Conservation (phyloP, 2,888 invertebrate species). For the Ephialtes manifestator region DNA sequence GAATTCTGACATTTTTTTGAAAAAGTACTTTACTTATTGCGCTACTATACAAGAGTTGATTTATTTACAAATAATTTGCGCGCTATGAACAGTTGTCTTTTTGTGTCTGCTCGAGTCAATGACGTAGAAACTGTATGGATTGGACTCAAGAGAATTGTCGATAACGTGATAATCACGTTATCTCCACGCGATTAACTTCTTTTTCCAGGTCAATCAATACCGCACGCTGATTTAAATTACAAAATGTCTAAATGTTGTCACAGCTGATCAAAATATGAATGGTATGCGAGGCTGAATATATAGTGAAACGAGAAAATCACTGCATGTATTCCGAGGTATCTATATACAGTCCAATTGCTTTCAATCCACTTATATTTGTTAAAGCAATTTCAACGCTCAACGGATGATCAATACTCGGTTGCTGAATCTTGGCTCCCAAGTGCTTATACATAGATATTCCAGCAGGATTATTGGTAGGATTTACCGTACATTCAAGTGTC, state of each 20-base stretch:
- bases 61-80: not conserved
- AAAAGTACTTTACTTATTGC: not conserved
- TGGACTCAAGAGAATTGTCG: not conserved
- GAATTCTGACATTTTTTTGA: not conserved
- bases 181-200: conserved; percentile 24
- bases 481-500: conserved; percentile 28
- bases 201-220: conserved; percentile 46
- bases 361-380: conserved; percentile 24
- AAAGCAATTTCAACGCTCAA: conserved; percentile 14
- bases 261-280: not conserved
- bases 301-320: not conserved
- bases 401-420: conserved; percentile 41
- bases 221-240: conserved; percentile 42
- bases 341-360: conserved; percentile 14
- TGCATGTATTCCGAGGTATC: conserved; percentile 5
- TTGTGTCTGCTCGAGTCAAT: not conserved
- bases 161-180: conserved; percentile 30
- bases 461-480: conserved; percentile 22
- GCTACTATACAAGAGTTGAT: not conserved
- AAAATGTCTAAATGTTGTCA: conserved; percentile 34
- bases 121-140: not conserved
- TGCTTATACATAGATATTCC: conserved; percentile 18
- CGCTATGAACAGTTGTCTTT: not conserved
- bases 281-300: not conserved
- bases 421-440: not conserved